Percentiles rank a stretch among this genome's conserved stretches.
phyloP scores from a whole-genome alignment of 2,113 vertebrate species.

The Scomber colias region DNA sequence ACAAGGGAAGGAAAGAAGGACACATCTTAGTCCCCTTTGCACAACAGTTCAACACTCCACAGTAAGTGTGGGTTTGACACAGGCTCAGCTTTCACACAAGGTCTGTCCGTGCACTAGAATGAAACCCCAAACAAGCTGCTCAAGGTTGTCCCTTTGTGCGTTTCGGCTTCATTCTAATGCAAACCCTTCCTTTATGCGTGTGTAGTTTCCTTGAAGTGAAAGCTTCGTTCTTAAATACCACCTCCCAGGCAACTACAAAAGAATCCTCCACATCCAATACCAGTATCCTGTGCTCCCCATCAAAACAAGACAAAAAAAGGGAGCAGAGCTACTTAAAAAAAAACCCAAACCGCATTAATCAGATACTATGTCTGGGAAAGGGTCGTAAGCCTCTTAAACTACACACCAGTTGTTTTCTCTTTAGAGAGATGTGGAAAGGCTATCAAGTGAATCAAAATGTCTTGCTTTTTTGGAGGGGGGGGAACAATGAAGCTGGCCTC shows the following conservation, averaged over 20 bases:
- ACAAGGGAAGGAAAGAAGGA: neutral
- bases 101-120: constrained; percentile 41
- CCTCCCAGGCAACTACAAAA: constrained; percentile 71
- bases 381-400: constrained; percentile 68
- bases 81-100: constrained; percentile 42
- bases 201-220: constrained; percentile 54
- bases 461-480: constrained; percentile 6
- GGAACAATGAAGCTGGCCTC: constrained; percentile 31
- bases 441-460: constrained; percentile 36
- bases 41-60: constrained; percentile 12
- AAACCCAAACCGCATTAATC: constrained; percentile 48
- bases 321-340: constrained; percentile 54
- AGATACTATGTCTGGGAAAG: constrained; percentile 62
- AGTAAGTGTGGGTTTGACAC: constrained; percentile 21
- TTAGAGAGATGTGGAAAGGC: constrained; percentile 38
- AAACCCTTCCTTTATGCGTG: constrained; percentile 69
- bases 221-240: constrained; percentile 59
- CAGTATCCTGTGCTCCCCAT: constrained; percentile 51
- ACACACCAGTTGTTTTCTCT: constrained; percentile 51
- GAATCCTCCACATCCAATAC: constrained; percentile 69
- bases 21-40: constrained; percentile 9
- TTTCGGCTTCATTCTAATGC: constrained; percentile 67
- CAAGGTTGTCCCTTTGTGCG: constrained; percentile 51
- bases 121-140: constrained; percentile 62
- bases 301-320: constrained; percentile 35